Evolutionary conservation across 2,113 vertebrate genomes (phyloP), one percentile per base, ranked within the genome.

Genomic region (Rhadina sibilatrix): DNA sequence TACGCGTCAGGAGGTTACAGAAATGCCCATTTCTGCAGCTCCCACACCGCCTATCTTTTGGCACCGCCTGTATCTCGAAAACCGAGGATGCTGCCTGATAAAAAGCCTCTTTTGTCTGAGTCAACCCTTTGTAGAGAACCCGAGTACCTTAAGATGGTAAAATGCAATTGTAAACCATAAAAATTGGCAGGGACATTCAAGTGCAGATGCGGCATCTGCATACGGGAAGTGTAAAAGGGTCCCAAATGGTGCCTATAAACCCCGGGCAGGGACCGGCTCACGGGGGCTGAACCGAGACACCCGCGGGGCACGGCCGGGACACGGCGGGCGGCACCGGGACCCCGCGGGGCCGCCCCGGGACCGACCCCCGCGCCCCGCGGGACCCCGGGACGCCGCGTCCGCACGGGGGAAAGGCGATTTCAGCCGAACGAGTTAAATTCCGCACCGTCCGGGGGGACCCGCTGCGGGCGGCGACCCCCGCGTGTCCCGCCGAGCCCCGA

Each of bases 141-240:
- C 80, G 70, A 24, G 80, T 3, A 86, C 88, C 92, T 71, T 5
- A 3, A n/a, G 84, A 87, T 12, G 90, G 92, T 79, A 91, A 88
- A 94, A 94, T 21, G 80, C 83, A 75, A 90, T 47, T 8, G 93
- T 6, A 47, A 92, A 54, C 94, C 95, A 87, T 84, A 96, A 95
- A 94, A 75, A 87, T 31, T 49, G 91, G 65, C 92, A 89, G 91
- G 89, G 94, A 92, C 93, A 97, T 87, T 93, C 95, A 89, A 82
- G 95, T 95, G 95, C 91, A 94, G 94, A 89, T 93, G 89, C 89
- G 14, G 89, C 5, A 76, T 64, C 83, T 76, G 83, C 91, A 81
- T 57, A 24, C 30, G 40, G 93, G 92, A 57, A 90, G 95, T 65
- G 95, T 74, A 90, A 97, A 83, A 66, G 59, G 25, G 31, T 35